Evolutionary conservation across 2,888 invertebrate species (phyloP).

Genomic region (Pantelozetes paolii): DNA sequence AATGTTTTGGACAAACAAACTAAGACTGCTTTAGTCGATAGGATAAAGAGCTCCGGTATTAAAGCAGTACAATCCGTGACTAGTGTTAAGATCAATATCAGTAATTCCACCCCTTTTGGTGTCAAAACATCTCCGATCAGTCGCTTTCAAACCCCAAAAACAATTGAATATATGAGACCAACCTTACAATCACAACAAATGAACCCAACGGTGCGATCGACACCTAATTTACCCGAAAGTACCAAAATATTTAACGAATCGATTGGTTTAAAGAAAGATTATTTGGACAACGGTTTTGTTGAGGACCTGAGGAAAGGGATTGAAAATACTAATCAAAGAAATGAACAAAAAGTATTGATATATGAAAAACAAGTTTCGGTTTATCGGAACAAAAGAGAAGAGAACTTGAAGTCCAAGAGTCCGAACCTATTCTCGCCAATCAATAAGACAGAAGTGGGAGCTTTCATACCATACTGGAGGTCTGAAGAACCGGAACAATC

Average conservation of each 20-base stretch:
- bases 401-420: neutral
- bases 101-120: neutral
- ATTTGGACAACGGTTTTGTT: neutral
- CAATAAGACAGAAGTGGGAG: neutral
- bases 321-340: neutral
- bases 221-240: neutral
- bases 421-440: neutral
- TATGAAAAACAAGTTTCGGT: neutral
- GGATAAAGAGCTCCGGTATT: neutral
- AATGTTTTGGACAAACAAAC: neutral
- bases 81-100: neutral
- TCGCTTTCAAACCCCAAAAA: neutral
- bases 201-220: neutral
- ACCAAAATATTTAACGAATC: neutral
- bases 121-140: neutral
- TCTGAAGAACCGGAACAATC: neutral
- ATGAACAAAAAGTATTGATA: neutral
- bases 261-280: neutral
- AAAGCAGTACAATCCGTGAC: no score
- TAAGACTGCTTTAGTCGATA: neutral
- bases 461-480: slow-evolving; percentile 28
- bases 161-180: neutral
- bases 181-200: neutral
- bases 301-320: neutral
- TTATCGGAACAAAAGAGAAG: neutral